These are phyloP conservation scores for Hemaris fuciformis DNA, from an alignment of 2,888 invertebrate species.

Conservation along the genomic window DNA sequence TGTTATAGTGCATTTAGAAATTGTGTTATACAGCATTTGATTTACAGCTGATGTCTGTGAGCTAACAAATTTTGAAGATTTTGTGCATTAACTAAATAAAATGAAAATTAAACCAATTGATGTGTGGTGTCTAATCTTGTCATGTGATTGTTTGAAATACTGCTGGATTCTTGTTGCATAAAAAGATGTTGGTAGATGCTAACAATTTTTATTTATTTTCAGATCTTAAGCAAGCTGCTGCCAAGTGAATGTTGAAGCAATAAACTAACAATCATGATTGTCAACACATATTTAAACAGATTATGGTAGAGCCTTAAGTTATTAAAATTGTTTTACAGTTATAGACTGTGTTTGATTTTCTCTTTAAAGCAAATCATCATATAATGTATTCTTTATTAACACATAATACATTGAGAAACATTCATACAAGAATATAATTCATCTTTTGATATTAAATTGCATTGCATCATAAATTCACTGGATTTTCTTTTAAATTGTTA, in stretches of 20 bases:
- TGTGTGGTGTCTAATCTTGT: neutral
- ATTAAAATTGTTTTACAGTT: neutral
- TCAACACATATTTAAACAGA: slow-evolving; percentile 46
- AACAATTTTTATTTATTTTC: slow-evolving; percentile 35
- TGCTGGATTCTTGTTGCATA: too few relatives aligned
- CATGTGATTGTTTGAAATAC: neutral
- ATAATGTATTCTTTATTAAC: too few relatives aligned
- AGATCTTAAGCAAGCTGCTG: slow-evolving; percentile 52
- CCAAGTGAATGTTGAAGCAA: slow-evolving; percentile 44
- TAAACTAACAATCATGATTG: slow-evolving; percentile 48
- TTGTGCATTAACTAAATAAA: neutral
- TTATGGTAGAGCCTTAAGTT: slow-evolving; percentile 43
- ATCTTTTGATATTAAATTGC: too few relatives aligned
- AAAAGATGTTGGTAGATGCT: neutral
- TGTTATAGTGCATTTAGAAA: neutral
- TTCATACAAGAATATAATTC: too few relatives aligned
- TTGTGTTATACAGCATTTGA: neutral
- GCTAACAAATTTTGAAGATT: neutral
- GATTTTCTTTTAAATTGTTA: too few relatives aligned
- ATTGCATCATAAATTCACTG: too few relatives aligned
- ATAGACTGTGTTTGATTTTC: neutral
- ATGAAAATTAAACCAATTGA: neutral
- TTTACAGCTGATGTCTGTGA: neutral
- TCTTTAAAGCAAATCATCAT: neutral
- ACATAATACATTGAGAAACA: too few relatives aligned